Evolutionary conservation across 1,140 invertebrate species (phyloP).

Genomic region (Bombus waltoni): DNA sequence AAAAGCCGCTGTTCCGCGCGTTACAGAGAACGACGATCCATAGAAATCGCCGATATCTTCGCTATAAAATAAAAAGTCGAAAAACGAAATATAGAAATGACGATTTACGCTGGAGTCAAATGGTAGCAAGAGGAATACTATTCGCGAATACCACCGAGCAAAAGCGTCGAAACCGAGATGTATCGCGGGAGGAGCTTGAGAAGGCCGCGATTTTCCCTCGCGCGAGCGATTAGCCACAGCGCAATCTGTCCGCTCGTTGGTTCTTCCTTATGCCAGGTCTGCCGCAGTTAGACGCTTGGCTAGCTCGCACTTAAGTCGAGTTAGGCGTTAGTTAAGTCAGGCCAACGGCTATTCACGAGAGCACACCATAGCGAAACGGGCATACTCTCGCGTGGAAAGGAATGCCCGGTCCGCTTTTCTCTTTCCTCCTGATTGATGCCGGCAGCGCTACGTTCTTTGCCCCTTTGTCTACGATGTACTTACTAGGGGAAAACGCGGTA

Average conservation of each 20-base stretch:
- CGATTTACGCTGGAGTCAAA: too few relatives aligned
- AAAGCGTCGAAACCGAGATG: conserved; percentile 26
- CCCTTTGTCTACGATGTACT: conserved; percentile 52
- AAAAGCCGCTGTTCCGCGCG: too few relatives aligned
- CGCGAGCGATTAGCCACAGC: conserved; percentile 69
- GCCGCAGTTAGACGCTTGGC: background rate
- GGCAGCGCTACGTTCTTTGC: conserved; percentile 59
- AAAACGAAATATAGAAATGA: too few relatives aligned
- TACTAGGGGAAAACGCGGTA: conserved; percentile 34
- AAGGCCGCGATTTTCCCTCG: conserved; percentile 66
- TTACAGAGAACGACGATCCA: too few relatives aligned
- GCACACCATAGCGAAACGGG: conserved; percentile 16
- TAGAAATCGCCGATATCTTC: too few relatives aligned
- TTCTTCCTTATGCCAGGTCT: conserved; percentile 6
- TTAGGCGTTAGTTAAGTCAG: conserved; percentile 57
- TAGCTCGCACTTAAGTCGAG: conserved; percentile 54
- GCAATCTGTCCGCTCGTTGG: conserved; percentile 26
- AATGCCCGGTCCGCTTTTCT: conserved; percentile 46
- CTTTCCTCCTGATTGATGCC: conserved; percentile 71
- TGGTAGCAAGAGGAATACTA: too few relatives aligned
- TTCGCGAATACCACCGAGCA: background rate
- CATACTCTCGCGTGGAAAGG: conserved; percentile 18
- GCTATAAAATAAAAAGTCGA: too few relatives aligned
- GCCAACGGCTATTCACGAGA: conserved; percentile 39
- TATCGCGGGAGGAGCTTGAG: too few relatives aligned